phyloP scores from a whole-genome alignment of 1,140 invertebrate species.

The Grapholita molesta region DNA sequence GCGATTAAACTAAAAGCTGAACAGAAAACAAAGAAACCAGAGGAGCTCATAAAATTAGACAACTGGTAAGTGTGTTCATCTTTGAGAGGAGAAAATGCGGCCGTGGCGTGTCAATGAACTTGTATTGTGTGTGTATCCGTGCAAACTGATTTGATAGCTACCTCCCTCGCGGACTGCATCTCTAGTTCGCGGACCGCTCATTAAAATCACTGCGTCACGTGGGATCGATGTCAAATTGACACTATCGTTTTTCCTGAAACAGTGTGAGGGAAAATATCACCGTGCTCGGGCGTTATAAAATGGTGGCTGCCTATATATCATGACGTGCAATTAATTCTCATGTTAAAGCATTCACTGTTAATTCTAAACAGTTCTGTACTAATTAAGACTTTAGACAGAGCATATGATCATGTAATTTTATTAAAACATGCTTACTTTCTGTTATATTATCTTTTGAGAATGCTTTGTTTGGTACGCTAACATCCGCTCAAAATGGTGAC shows the following conservation, averaged over 20 bases:
- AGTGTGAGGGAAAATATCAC: conserved; percentile 73
- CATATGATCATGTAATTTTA: conserved; percentile 42
- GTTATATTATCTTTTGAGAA: conserved; percentile 31
- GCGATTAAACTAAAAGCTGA: conserved; percentile 92
- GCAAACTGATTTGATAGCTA: conserved; percentile 80
- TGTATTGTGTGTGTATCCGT: conserved; percentile 79
- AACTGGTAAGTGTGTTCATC: conserved; percentile 89
- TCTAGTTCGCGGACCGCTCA: conserved; percentile 80
- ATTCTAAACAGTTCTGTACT: conserved; percentile 38
- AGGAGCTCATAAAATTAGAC: conserved; percentile 95
- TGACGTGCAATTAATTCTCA: conserved; percentile 59
- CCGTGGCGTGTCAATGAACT: conserved; percentile 79
- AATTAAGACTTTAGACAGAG: conserved; percentile 42
- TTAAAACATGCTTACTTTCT: conserved; percentile 47
- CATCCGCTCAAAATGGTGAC: conserved; percentile 82
- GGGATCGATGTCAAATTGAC: conserved; percentile 81
- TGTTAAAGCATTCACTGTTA: conserved; percentile 34
- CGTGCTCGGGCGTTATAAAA: conserved; percentile 76
- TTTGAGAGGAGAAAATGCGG: conserved; percentile 76
- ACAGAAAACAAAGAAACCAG: conserved; percentile 92
- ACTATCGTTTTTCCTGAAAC: conserved; percentile 77
- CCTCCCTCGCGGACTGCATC: conserved; percentile 79
- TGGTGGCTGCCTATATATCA: conserved; percentile 73
- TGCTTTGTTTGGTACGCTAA: conserved; percentile 72
- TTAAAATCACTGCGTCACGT: conserved; percentile 82